Evolutionary conservation across 2,113 vertebrate species (phyloP).

Genomic region (zebrafish (Danio rerio)): DNA sequence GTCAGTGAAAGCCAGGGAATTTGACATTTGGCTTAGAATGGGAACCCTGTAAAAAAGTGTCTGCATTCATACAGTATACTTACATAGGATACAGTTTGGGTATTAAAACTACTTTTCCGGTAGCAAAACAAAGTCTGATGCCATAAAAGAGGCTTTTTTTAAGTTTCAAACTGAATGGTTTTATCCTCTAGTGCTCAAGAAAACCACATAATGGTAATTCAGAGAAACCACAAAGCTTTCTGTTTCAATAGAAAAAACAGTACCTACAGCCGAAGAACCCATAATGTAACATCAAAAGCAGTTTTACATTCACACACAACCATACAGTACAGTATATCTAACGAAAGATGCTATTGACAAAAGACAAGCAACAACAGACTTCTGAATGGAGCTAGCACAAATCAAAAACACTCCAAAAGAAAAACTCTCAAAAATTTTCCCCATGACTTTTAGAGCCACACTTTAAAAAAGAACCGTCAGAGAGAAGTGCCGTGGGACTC

Average conservation of each 20-base stretch:
- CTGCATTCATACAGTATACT: not conserved
- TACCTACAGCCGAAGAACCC: not conserved
- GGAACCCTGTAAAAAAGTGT: not conserved
- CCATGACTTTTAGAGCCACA: constrained; percentile 1
- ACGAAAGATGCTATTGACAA: not conserved
- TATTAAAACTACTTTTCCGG: not conserved
- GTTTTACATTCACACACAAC: not conserved
- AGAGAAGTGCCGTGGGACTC: constrained; percentile 28
- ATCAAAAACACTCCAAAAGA: constrained; percentile 19
- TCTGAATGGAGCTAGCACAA: constrained; percentile 19
- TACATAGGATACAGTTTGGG: not conserved
- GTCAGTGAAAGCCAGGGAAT: too few species aligned
- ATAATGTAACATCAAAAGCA: not conserved
- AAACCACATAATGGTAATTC: not conserved
- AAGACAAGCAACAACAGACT: not conserved
- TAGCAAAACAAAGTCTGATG: not conserved
- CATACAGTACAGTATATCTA: not conserved
- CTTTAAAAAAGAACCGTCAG: not conserved
- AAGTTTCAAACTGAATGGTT: not conserved
- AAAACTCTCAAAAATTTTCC: not conserved
- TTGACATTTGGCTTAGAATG: too few species aligned
- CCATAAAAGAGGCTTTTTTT: not conserved
- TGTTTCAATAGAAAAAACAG: not conserved
- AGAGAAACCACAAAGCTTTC: not conserved
- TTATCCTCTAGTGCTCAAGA: not conserved